Evolutionary conservation across 2,113 vertebrate species (phyloP).

Genomic region (Lagopus muta): DNA sequence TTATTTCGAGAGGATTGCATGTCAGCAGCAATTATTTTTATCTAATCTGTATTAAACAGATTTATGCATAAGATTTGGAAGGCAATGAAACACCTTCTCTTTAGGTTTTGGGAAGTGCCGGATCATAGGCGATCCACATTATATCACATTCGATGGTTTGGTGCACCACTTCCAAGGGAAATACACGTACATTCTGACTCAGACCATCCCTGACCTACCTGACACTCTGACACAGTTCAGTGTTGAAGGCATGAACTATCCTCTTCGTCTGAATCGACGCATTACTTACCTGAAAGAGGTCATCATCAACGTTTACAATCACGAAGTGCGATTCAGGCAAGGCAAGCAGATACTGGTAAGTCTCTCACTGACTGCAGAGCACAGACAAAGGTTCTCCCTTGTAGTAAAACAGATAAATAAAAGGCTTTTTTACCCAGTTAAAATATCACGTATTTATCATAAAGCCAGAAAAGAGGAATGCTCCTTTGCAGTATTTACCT

Average conservation of each 20-base stretch:
- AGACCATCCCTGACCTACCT: conserved; percentile 69
- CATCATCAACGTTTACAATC: conserved; percentile 80
- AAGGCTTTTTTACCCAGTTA: neutral
- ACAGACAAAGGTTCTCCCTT: neutral
- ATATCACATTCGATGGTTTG: conserved; percentile 81
- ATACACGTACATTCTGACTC: conserved; percentile 78
- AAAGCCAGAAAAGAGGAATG: neutral
- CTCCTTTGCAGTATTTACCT: neutral
- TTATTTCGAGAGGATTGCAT: neutral
- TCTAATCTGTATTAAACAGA: neutral
- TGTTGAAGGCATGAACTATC: conserved; percentile 76
- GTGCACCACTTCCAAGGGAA: conserved; percentile 80
- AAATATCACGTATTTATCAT: neutral
- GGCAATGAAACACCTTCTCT: neutral
- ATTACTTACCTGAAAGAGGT: conserved; percentile 74
- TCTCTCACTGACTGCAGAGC: neutral
- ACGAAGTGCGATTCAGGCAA: conserved; percentile 79
- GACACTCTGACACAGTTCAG: conserved; percentile 76
- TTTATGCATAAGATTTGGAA: neutral
- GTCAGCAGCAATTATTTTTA: neutral
- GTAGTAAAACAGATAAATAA: neutral
- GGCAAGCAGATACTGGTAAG: conserved; percentile 78
- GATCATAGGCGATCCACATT: conserved; percentile 77
- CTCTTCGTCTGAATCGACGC: neutral
- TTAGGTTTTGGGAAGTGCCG: conserved; percentile 80